phyloP scores from a whole-genome alignment of 2,113 vertebrate species.

The Nesoenas mayeri region DNA sequence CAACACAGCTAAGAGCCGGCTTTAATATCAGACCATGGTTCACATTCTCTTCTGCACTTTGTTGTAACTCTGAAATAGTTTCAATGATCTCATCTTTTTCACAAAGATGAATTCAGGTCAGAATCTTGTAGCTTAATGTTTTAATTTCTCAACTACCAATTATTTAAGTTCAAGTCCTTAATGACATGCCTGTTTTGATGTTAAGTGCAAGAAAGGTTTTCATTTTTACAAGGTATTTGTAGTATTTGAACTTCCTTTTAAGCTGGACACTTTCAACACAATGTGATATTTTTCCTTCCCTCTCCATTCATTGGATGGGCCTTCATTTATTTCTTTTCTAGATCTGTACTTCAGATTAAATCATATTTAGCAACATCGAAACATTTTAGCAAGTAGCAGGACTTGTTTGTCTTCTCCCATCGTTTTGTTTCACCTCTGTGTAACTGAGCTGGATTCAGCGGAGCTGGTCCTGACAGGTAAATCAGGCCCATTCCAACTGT shows the following conservation, averaged over 20 bases:
- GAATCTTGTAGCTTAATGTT: not conserved
- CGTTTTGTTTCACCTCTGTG: not conserved
- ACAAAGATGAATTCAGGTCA: not conserved
- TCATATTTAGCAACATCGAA: not conserved
- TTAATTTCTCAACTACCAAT: not conserved
- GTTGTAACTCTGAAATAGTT: not conserved
- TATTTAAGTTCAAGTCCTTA: not conserved
- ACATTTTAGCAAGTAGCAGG: not conserved
- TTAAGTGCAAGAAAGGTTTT: not conserved
- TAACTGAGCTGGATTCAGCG: not conserved
- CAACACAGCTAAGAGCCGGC: not conserved
- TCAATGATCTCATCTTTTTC: not conserved
- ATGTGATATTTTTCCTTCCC: not conserved
- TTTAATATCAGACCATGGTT: not conserved
- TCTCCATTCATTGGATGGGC: not conserved
- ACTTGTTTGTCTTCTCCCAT: constrained; percentile 20
- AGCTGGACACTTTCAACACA: not conserved
- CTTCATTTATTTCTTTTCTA: not conserved
- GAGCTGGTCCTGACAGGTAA: constrained; percentile 41
- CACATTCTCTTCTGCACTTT: not conserved
- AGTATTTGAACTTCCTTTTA: constrained; percentile 7
- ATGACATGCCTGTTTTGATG: not conserved
- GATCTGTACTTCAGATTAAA: not conserved
- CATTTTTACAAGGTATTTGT: not conserved
- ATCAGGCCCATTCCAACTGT: constrained; percentile 1